Conservation (phyloP, 2,797 vertebrate genomes). For the Rhinatrema bivittatum region DNA sequence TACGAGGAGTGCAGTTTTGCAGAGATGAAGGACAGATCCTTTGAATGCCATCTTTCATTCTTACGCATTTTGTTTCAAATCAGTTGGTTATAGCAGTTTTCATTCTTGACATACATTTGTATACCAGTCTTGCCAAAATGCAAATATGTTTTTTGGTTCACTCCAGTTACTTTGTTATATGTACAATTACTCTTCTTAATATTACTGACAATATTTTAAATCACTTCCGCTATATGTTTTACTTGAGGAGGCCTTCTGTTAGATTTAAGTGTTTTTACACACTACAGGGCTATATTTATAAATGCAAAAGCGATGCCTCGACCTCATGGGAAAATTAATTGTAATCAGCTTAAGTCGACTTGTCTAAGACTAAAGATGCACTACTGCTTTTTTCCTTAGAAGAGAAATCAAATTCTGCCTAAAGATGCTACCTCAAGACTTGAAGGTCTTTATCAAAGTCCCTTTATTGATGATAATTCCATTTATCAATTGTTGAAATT, state of each 20-base stretch:
- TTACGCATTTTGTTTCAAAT: conserved; percentile 24
- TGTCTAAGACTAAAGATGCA: conserved; percentile 41
- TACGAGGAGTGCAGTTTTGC: conserved; percentile 37
- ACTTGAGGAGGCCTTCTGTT: conserved; percentile 49
- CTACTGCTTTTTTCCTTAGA: conserved; percentile 43
- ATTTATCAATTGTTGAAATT: conserved; percentile 34
- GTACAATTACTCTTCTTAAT: conserved; percentile 26
- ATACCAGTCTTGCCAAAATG: conserved; percentile 49
- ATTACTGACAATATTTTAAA: conserved; percentile 27
- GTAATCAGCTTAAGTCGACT: conserved; percentile 30
- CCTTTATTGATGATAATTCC: conserved; percentile 43
- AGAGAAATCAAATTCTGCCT: conserved; percentile 53
- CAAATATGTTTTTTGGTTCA: conserved; percentile 15
- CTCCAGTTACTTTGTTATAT: conserved; percentile 25
- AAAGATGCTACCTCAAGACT: conserved; percentile 70
- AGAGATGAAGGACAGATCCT: conserved; percentile 24
- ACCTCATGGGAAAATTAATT: conserved; percentile 42
- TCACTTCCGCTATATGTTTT: conserved; percentile 35
- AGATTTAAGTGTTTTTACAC: conserved; percentile 37
- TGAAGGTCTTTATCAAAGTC: conserved; percentile 57
- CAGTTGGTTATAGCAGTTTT: conserved; percentile 29
- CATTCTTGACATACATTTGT: conserved; percentile 40
- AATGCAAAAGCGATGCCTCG: conserved; percentile 26
- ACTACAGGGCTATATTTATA: conserved; percentile 46
- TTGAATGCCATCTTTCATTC: conserved; percentile 44